These are phyloP conservation scores for Drosophila serrata DNA, from an alignment of 1,140 invertebrate species.

Conservation along the genomic window DNA sequence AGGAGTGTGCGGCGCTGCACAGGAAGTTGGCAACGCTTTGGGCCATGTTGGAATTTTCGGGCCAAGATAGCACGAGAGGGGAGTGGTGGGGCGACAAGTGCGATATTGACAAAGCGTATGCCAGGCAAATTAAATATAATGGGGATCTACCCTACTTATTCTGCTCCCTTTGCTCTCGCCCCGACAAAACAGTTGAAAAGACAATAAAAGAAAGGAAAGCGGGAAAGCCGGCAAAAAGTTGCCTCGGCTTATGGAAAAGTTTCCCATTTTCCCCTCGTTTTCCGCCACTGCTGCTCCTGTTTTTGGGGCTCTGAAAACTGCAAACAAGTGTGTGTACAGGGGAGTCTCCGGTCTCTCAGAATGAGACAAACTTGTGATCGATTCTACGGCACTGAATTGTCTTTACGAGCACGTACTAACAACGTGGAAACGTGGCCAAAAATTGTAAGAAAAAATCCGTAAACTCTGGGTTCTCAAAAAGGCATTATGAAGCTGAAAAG, in stretches of 20 bases:
- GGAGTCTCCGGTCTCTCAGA: constrained; percentile 25
- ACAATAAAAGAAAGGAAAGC: constrained; percentile 44
- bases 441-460: not conserved
- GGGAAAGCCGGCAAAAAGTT: constrained; percentile 56
- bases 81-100: constrained; percentile 14
- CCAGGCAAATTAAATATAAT: constrained; percentile 79
- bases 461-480: constrained; percentile 8
- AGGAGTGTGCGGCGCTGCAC: constrained; percentile 40
- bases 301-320: constrained; percentile 16
- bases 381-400: constrained; percentile 57
- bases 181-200: constrained; percentile 57
- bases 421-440: constrained; percentile 35
- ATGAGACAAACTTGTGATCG: constrained; percentile 64
- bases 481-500: not conserved
- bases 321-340: constrained; percentile 25
- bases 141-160: constrained; percentile 45
- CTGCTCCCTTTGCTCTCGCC: constrained; percentile 25
- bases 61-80: constrained; percentile 4
- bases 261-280: constrained; percentile 24
- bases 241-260: constrained; percentile 62
- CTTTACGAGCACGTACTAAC: constrained; percentile 57
- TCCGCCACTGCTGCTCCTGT: not conserved
- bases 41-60: constrained; percentile 68
- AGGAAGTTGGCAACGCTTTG: constrained; percentile 75
- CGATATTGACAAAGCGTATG: constrained; percentile 80